Percentiles rank a stretch among this genome's conserved stretches.
Evolutionary conservation across 2,113 vertebrate genomes (phyloP).

Genomic region (Lathamus discolor): DNA sequence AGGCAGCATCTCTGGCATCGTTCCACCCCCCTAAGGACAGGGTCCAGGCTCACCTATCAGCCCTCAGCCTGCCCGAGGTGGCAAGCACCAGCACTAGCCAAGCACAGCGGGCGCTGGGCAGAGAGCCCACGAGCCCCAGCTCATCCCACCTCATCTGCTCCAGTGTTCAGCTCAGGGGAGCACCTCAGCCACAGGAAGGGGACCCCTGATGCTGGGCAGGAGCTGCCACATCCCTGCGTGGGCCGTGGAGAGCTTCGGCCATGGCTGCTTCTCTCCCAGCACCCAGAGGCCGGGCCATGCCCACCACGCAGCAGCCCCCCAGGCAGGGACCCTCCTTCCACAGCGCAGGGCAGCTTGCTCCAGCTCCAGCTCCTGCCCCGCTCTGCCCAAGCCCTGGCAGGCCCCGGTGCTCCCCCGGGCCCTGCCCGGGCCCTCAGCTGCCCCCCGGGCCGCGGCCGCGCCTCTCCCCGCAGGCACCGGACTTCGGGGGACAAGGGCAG

Average conservation of each 20-base stretch:
- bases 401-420: rapidly evolving
- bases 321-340: neutral
- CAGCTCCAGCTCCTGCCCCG: neutral
- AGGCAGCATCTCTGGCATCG: neutral
- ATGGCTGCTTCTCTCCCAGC: rapidly evolving
- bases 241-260: neutral
- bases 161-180: neutral
- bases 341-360: neutral
- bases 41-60: neutral
- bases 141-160: neutral
- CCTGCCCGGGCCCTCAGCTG: neutral
- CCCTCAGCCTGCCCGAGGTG: rapidly evolving
- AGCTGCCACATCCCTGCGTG: rapidly evolving
- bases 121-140: rapidly evolving
- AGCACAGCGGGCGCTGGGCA: rapidly evolving
- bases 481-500: neutral
- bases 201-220: rapidly evolving
- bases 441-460: neutral
- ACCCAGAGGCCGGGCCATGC: neutral
- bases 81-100: neutral
- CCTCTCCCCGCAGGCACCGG: rapidly evolving
- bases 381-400: too few species aligned
- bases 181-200: rapidly evolving
- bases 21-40: rapidly evolving
- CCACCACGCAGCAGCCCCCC: rapidly evolving